Conservation (phyloP, 2,113 vertebrate genomes). For the Pogona vitticeps region DNA sequence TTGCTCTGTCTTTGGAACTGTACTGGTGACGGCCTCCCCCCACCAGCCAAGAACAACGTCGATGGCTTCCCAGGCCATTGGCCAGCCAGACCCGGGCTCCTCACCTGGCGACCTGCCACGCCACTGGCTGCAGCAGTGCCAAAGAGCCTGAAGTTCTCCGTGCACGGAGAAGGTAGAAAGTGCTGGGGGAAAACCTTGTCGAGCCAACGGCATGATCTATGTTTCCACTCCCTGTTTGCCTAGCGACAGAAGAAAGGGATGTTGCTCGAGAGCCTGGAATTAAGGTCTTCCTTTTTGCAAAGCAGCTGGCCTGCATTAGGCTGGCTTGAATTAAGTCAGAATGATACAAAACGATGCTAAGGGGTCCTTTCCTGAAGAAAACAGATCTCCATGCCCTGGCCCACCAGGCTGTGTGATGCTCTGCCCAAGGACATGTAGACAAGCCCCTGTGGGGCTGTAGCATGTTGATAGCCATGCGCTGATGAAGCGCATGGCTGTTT, state of each 20-base stretch:
- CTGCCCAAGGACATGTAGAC: too few relatives aligned
- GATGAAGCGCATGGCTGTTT: too few relatives aligned
- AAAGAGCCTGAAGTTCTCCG: background rate
- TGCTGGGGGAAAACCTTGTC: background rate
- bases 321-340: background rate
- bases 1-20: background rate
- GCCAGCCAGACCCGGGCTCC: constrained; percentile 4
- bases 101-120: constrained; percentile 1
- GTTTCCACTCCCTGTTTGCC: background rate
- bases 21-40: background rate
- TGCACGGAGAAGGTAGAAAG: background rate
- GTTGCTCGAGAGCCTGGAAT: background rate
- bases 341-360: background rate
- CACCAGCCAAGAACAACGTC: background rate
- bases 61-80: background rate
- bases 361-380: background rate
- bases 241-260: background rate
- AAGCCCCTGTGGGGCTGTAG: too few relatives aligned
- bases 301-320: background rate
- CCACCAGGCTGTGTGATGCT: too few relatives aligned
- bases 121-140: background rate
- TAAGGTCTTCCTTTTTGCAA: background rate
- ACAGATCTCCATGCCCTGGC: too few relatives aligned
- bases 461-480: too few relatives aligned
- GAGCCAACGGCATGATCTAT: background rate